Percentiles rank a stretch among this genome's conserved stretches.
These are phyloP conservation scores for Mola mola DNA, from an alignment of 2,113 vertebrate species.

Conservation along the genomic window DNA sequence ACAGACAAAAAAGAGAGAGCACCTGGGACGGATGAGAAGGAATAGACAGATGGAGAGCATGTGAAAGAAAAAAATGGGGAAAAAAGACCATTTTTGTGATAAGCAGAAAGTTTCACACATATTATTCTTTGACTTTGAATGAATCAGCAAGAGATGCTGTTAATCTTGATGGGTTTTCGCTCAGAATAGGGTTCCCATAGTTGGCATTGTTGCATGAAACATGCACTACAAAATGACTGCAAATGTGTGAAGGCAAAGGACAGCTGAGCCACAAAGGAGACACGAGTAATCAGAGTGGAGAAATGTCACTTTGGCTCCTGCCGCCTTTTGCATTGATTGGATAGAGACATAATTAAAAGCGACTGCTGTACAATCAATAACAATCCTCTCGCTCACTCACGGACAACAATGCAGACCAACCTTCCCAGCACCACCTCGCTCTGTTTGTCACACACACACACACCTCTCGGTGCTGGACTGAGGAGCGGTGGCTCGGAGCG, in stretches of 20 bases:
- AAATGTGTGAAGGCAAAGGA: constrained; percentile 32
- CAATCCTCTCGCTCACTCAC: constrained; percentile 14
- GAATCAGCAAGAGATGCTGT: constrained; percentile 40
- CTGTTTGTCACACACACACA: neutral
- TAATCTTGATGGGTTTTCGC: constrained; percentile 38
- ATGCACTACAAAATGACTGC: constrained; percentile 26
- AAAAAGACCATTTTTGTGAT: constrained; percentile 4
- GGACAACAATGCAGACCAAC: constrained; percentile 33
- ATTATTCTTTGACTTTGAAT: constrained; percentile 48
- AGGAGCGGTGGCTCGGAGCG: constrained; percentile 27
- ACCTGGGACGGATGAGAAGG: neutral
- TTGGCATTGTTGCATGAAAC: neutral
- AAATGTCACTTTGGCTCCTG: constrained; percentile 62
- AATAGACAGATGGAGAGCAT: constrained; percentile 4
- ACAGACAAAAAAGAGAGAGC: constrained; percentile 6
- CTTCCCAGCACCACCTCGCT: constrained; percentile 26
- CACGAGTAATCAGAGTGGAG: constrained; percentile 52
- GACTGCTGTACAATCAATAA: constrained; percentile 68
- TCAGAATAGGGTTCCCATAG: constrained; percentile 7
- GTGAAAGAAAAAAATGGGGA: constrained; percentile 7
- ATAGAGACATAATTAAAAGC: constrained; percentile 60
- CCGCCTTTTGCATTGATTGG: constrained; percentile 62
- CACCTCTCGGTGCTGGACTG: constrained; percentile 23
- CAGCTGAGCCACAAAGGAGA: constrained; percentile 48
- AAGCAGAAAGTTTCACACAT: constrained; percentile 2